Percentiles rank a stretch among this genome's conserved stretches.
phyloP scores from a whole-genome alignment of 2,888 invertebrate genomes.

The Lithophane leautieri region DNA sequence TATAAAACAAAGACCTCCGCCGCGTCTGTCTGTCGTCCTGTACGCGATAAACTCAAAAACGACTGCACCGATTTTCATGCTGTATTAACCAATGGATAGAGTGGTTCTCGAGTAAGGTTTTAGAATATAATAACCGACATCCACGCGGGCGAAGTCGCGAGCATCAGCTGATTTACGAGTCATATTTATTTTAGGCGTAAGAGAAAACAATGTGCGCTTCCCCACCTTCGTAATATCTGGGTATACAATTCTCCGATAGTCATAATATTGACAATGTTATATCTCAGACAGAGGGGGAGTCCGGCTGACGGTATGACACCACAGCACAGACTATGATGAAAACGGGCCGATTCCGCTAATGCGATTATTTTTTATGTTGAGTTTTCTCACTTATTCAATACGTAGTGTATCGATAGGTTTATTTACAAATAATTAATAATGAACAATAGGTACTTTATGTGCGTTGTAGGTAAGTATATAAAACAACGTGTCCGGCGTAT shows the following conservation, averaged over 20 bases:
- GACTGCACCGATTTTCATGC: too few relatives aligned
- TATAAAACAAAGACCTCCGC: too few relatives aligned
- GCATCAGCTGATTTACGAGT: too few relatives aligned
- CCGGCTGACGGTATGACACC: slow-evolving; percentile 18
- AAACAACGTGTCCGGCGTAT: slow-evolving; percentile 19
- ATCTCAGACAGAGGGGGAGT: neutral
- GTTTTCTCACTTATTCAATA: slow-evolving; percentile 14
- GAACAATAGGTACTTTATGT: neutral
- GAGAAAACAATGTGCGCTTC: slow-evolving; percentile 28
- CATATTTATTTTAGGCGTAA: too few relatives aligned
- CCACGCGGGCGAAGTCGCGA: too few relatives aligned
- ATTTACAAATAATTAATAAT: slow-evolving; percentile 13
- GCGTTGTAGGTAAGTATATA: slow-evolving; percentile 4
- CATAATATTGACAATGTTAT: neutral
- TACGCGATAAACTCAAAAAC: too few relatives aligned
- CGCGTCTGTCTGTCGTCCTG: too few relatives aligned
- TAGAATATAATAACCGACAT: too few relatives aligned
- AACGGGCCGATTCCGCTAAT: slow-evolving; percentile 28
- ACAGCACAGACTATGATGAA: slow-evolving; percentile 2
- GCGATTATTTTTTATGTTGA: slow-evolving; percentile 16
- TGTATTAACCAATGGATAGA: too few relatives aligned
- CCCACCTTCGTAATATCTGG: slow-evolving; percentile 11
- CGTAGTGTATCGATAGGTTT: slow-evolving; percentile 5
- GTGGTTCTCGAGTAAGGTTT: too few relatives aligned
- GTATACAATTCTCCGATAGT: slow-evolving; percentile 3